phyloP scores from a whole-genome alignment of 2,113 vertebrate genomes.

The Butorides virescens region DNA sequence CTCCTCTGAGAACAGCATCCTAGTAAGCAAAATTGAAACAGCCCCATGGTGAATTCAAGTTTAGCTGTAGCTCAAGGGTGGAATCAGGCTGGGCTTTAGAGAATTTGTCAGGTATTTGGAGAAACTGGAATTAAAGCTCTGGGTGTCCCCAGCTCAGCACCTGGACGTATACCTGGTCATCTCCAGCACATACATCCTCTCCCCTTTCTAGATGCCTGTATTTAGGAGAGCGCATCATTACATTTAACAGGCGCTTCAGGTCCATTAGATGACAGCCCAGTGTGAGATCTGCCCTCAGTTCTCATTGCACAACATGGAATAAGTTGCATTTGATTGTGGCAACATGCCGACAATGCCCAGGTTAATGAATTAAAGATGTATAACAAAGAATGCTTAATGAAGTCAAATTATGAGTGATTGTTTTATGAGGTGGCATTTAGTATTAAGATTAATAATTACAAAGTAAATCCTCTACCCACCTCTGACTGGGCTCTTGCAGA shows the following conservation, averaged over 20 bases:
- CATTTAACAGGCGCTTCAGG: neutral
- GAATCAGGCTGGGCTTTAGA: neutral
- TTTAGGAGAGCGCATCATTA: neutral
- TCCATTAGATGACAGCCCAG: neutral
- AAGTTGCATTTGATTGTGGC: conserved; percentile 49
- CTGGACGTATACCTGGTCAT: neutral
- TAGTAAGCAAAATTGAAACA: conserved; percentile 1
- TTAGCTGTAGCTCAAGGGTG: neutral
- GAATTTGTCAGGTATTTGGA: neutral
- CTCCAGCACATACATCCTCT: neutral
- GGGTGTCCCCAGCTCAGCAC: neutral
- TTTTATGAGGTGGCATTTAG: conserved; percentile 29
- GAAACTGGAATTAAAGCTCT: neutral
- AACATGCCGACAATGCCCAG: neutral
- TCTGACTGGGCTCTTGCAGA: neutral
- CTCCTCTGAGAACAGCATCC: neutral
- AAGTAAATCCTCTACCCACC: neutral
- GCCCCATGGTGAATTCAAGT: neutral
- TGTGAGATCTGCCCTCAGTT: neutral
- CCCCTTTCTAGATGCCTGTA: neutral
- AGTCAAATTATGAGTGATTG: conserved; percentile 12
- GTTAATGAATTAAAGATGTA: conserved; percentile 41
- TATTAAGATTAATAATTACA: neutral
- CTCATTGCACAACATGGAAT: neutral
- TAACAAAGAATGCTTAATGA: conserved; percentile 24